Percentiles rank a stretch among this genome's conserved stretches.
phyloP scores from a whole-genome alignment of 2,888 invertebrate species.

The Lithophane leautieri region DNA sequence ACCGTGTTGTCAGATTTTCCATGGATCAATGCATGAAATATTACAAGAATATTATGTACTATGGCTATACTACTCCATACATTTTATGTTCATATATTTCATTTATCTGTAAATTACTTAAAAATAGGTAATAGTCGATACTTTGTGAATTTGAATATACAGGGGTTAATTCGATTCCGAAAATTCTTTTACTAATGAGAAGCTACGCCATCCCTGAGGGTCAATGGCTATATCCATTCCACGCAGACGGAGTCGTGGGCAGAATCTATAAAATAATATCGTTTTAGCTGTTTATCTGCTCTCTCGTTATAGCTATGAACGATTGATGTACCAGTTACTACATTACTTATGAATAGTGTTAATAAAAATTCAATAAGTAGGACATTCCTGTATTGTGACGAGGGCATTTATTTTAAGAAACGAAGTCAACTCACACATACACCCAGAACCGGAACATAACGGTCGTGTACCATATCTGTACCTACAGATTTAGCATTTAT shows the following conservation, averaged over 20 bases:
- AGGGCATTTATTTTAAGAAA: not conserved
- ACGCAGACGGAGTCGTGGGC: not conserved
- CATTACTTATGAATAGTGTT: not conserved
- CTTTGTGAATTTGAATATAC: not conserved
- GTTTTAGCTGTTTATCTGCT: not conserved
- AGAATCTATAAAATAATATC: not conserved
- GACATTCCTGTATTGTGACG: not conserved
- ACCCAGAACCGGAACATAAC: not conserved
- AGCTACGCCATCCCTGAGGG: no score
- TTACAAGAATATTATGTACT: not conserved
- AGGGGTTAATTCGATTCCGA: not conserved
- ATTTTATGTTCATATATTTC: no score
- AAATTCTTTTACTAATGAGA: not conserved
- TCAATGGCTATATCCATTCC: not conserved
- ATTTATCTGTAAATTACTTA: no score
- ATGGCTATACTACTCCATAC: not conserved
- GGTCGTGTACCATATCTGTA: not conserved
- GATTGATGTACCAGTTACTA: not conserved
- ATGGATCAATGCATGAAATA: not conserved
- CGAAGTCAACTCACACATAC: not conserved
- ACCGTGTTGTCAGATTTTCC: constrained; percentile 3
- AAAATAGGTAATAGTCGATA: no score
- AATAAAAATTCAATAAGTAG: not conserved
- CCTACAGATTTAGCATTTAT: constrained; percentile 14
- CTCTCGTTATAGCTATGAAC: no score